Evolutionary conservation across 37 sponge, comb jelly and placozoan species (phyloP).

Genomic region (Aphrocallistes beatrix): DNA sequence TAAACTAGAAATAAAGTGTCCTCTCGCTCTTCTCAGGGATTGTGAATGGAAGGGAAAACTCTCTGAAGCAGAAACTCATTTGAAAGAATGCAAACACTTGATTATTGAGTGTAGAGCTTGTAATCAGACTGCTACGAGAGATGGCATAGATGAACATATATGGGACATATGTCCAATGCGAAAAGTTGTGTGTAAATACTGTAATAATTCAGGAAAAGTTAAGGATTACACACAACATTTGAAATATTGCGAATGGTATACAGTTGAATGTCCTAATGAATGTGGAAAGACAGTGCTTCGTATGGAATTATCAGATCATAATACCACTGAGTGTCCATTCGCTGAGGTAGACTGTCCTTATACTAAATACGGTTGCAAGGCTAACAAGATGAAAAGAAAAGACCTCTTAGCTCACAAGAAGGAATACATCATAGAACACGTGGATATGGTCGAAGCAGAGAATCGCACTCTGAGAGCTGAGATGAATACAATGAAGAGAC

Average conservation of each 20-base stretch:
- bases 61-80: background rate
- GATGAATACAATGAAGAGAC: background rate
- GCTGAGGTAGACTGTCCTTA: background rate
- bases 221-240: too few relatives aligned
- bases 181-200: too few relatives aligned
- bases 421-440: background rate
- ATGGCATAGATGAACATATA: too few relatives aligned
- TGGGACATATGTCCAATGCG: too few relatives aligned
- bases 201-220: too few relatives aligned
- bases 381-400: background rate
- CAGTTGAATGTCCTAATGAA: too few relatives aligned
- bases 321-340: background rate
- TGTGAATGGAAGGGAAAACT: background rate
- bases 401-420: slow-evolving; percentile 17
- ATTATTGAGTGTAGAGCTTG: too few relatives aligned
- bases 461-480: background rate
- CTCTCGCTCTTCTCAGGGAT: background rate
- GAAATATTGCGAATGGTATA: too few relatives aligned
- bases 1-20: background rate
- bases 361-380: background rate
- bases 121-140: too few relatives aligned
- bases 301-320: too few relatives aligned
- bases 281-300: too few relatives aligned
- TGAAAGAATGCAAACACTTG: background rate
- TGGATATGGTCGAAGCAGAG: background rate